Conservation (phyloP, 2,113 vertebrate species). For the Bufo bufo region DNA sequence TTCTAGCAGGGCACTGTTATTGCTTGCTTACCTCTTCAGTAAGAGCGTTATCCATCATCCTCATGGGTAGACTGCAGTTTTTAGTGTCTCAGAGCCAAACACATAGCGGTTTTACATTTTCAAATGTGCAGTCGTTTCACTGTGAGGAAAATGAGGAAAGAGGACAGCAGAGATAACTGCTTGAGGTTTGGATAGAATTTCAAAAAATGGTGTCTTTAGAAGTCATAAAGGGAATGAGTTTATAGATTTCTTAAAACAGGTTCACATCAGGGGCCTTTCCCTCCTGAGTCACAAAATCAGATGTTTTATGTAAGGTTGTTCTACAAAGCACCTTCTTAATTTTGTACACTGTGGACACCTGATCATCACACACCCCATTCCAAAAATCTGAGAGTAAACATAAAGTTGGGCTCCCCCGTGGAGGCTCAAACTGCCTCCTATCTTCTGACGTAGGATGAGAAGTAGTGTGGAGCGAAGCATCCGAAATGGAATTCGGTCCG, state of each 20-base stretch:
- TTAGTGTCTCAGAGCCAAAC: constrained; percentile 25
- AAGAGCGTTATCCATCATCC: constrained; percentile 40
- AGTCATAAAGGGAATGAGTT: neutral
- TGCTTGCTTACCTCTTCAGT: constrained; percentile 31
- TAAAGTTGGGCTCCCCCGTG: too few species aligned
- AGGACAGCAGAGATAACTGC: neutral
- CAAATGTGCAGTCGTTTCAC: neutral
- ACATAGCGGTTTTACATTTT: constrained; percentile 9
- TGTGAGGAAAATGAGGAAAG: neutral
- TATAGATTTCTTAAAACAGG: neutral
- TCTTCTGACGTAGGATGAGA: too few species aligned
- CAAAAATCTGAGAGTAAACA: too few species aligned
- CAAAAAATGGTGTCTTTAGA: neutral
- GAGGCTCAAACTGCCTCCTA: too few species aligned
- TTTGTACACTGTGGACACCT: neutral
- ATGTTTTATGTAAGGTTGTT: neutral
- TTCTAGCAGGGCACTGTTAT: constrained; percentile 32
- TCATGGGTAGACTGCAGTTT: constrained; percentile 27
- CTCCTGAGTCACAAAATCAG: neutral
- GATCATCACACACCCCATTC: neutral
- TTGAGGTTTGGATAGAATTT: neutral
- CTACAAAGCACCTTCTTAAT: neutral
- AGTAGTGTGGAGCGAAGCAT: too few species aligned
- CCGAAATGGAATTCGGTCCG: too few species aligned
- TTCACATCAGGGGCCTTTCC: neutral